Evolutionary conservation across 2,113 vertebrate species (phyloP), one percentile per base, ranked within the genome.

Genomic region (Mormyrus lacerda): DNA sequence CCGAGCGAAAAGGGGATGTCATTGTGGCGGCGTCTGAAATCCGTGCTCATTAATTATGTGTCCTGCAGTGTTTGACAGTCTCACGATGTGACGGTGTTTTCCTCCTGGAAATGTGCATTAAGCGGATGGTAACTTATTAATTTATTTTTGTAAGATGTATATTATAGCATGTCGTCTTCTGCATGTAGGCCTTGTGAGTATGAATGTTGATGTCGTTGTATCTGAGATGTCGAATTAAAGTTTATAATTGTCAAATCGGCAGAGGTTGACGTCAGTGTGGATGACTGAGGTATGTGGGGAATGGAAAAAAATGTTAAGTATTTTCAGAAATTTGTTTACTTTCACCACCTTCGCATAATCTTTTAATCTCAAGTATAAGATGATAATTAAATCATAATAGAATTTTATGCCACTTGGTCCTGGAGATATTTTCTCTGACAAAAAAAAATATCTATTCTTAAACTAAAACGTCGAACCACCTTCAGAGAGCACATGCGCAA

Each of bases 191-290:
- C 94, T 91, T 90, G 73, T 89, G 89, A 92, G 85, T 87, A 90
- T 39, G 17, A 87, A 87, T 53, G 48, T 55, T 27, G 90, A 88
- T n/a, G 91, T 93, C 93, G 92, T 69, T 91, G 89, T 92, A 94
- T 95, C 95, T 3, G 27, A 19, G 50, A 50, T 2, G 90, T 95
- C 92, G 92, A 92, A 95, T 95, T 96, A 96, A 96, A 96, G 92
- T 94, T 91, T 95, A 95, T 95, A 94, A 95, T 95, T 42, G 17
- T 79, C 73, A 2, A 35, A 79, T 39, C 35, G 19, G 73, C 15
- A 17, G 35, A 42, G 15, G 73, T 13, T 42, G 1, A 7, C 5
- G 0, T 79, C 35, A 42, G 5, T 79, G 73, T 35, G 5, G 15
- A 27, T 73, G 65, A n/a, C 55, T n/a, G 55, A 58, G 21, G 6